phyloP scores from a whole-genome alignment of 2,888 invertebrate genomes.

The Orthonevra nobilis region DNA sequence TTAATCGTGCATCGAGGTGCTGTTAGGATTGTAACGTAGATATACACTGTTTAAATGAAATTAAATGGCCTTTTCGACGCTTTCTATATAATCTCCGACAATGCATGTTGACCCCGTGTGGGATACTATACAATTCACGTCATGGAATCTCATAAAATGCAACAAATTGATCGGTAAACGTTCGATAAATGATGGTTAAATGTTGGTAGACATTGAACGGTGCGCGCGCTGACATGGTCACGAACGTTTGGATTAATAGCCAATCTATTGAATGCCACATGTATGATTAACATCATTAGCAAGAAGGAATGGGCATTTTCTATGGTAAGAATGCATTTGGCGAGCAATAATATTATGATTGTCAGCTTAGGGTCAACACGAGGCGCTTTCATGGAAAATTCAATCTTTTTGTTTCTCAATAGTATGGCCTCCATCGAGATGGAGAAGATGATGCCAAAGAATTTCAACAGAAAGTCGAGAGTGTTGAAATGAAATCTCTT shows the following conservation, averaged over 20 bases:
- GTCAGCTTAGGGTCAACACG: conserved; percentile 41
- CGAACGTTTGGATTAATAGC: conserved; percentile 51
- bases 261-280: background rate
- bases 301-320: background rate
- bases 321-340: background rate
- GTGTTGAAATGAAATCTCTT: background rate
- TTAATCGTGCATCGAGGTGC: conserved; percentile 45
- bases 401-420: conserved; percentile 26
- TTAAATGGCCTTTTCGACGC: conserved; percentile 56
- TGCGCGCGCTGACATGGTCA: conserved; percentile 40
- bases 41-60: conserved; percentile 31
- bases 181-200: conserved; percentile 49
- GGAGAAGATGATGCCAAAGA: background rate
- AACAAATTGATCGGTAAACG: conserved; percentile 69
- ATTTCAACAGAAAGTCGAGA: conserved; percentile 21
- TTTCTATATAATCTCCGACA: conserved; percentile 39
- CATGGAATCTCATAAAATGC: conserved; percentile 52
- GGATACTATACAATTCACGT: background rate
- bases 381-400: conserved; percentile 22
- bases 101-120: conserved; percentile 6
- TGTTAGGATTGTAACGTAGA: background rate
- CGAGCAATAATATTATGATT: conserved; percentile 33
- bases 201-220: conserved; percentile 22
- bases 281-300: conserved; percentile 48
- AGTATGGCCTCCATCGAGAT: background rate